Evolutionary conservation across 37 sponge, comb jelly and placozoan species (phyloP).

Genomic region (Mnemiopsis leidyi): DNA sequence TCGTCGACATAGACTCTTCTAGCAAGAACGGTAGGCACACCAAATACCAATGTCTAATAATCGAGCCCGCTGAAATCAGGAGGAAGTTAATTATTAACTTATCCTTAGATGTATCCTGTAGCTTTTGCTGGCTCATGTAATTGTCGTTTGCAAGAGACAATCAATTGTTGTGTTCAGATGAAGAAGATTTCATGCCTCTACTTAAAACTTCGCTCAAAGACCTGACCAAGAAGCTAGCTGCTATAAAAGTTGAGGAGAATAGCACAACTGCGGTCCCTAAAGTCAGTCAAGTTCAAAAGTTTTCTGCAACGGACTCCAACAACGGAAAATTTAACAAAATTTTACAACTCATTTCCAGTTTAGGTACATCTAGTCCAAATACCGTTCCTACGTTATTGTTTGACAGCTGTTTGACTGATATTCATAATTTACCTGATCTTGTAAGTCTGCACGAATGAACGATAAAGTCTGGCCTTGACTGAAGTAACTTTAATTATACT

Average conservation of each 20-base stretch:
- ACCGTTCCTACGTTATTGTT: too few relatives aligned
- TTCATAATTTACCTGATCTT: not conserved
- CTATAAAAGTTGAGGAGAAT: not conserved
- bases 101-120: too few relatives aligned
- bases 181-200: not conserved
- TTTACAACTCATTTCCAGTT: not conserved
- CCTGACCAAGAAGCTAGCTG: not conserved
- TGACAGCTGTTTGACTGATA: not conserved
- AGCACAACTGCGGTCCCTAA: not conserved
- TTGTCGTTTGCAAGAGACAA: too few relatives aligned
- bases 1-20: not conserved
- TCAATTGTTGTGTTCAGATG: too few relatives aligned
- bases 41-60: too few relatives aligned
- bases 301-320: not conserved
- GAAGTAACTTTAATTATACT: too few relatives aligned
- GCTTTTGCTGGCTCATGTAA: too few relatives aligned
- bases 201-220: not conserved
- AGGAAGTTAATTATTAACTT: too few relatives aligned
- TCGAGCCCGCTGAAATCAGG: too few relatives aligned
- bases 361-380: too few relatives aligned
- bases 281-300: not conserved
- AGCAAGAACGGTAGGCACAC: not conserved
- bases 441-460: not conserved
- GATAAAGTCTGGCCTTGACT: too few relatives aligned
- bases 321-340: not conserved